Conservation (phyloP, 1,140 invertebrate genomes). For the Bombus superbus region DNA sequence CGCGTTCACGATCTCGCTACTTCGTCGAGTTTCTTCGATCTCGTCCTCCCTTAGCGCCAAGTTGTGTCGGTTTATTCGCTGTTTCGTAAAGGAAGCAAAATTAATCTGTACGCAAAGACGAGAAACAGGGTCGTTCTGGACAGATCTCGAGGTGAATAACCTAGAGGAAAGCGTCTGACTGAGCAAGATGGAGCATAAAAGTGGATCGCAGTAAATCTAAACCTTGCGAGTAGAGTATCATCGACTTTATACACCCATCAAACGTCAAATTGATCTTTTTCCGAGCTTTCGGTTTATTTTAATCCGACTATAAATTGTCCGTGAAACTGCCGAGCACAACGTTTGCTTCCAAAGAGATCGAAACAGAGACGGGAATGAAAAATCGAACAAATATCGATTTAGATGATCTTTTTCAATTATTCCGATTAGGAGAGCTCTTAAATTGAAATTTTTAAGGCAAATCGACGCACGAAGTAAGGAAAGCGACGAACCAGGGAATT, state of each 20-base stretch:
- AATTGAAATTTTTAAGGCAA: no score
- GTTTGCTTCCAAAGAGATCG: fast-evolving
- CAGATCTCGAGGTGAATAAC: conserved; percentile 25
- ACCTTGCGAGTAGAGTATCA: not conserved
- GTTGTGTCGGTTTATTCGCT: not conserved
- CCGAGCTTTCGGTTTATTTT: not conserved
- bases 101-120: conserved; percentile 3
- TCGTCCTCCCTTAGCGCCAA: not conserved
- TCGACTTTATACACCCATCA: not conserved
- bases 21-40: not conserved
- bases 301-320: not conserved
- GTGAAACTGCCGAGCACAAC: not conserved
- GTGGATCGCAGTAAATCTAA: conserved; percentile 25
- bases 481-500: no score
- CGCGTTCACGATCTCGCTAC: no score
- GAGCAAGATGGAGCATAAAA: conserved; percentile 16
- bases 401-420: no score
- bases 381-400: not conserved
- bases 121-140: conserved; percentile 11
- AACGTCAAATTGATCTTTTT: not conserved
- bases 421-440: no score
- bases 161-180: conserved; percentile 23
- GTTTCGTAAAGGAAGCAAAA: conserved; percentile 5
- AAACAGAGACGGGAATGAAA: not conserved
- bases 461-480: no score